A percentile compares a stretch with the other conserved stretches of the same genome.
Evolutionary conservation across 37 sponge, comb jelly and placozoan species (phyloP).

Genomic region (Axinella damicornis): DNA sequence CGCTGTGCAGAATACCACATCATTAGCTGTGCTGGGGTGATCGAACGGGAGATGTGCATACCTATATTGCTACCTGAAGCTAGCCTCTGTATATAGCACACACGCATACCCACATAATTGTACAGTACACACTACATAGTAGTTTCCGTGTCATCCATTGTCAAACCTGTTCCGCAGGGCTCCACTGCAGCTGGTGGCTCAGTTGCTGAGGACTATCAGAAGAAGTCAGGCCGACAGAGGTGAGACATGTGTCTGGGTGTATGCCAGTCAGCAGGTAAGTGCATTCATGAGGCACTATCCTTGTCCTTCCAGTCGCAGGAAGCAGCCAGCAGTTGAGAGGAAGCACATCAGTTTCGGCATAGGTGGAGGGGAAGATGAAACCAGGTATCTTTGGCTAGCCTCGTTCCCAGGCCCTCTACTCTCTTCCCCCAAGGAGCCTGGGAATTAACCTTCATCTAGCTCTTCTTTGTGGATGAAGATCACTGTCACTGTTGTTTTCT

Average conservation of each 20-base stretch:
- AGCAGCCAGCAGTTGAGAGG: slow-evolving; percentile 38
- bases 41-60: too few relatives aligned
- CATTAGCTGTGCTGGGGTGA: too few relatives aligned
- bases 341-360: slow-evolving; percentile 63
- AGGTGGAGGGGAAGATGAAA: slow-evolving; percentile 73
- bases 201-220: not conserved
- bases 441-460: too few relatives aligned
- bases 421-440: too few relatives aligned
- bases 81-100: not conserved
- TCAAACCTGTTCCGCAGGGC: not conserved
- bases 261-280: too few relatives aligned
- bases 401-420: too few relatives aligned
- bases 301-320: slow-evolving; percentile 27
- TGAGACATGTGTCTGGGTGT: not conserved
- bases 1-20: too few relatives aligned
- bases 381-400: slow-evolving; percentile 24
- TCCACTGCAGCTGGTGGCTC: not conserved
- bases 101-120: not conserved
- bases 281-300: too few relatives aligned
- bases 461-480: too few relatives aligned
- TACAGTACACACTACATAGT: not conserved
- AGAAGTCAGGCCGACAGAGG: slow-evolving; percentile 12
- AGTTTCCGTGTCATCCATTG: not conserved
- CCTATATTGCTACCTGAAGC: too few relatives aligned
- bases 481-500: not conserved